Evolutionary conservation across 2,113 vertebrate species (phyloP).

Genomic region (Benitochromis conjunctus): DNA sequence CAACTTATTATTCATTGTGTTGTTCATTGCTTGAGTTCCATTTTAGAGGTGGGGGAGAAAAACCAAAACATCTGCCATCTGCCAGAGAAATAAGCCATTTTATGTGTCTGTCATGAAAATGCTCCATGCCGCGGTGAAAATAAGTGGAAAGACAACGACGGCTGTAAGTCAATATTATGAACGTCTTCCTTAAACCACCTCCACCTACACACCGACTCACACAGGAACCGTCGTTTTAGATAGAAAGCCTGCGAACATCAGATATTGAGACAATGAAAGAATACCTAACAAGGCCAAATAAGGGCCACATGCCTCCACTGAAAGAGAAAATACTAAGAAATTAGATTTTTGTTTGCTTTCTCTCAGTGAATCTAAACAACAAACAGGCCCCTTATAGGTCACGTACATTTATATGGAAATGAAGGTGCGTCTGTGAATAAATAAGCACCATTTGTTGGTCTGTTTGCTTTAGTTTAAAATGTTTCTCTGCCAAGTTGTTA

Average conservation of each 20-base stretch:
- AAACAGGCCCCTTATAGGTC: slow-evolving; percentile 40
- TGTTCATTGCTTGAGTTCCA: slow-evolving; percentile 15
- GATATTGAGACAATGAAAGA: slow-evolving; percentile 11
- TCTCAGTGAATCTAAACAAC: slow-evolving; percentile 21
- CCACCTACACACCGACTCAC: not conserved
- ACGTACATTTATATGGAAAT: slow-evolving; percentile 64
- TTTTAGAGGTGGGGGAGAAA: not conserved
- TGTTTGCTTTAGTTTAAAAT: slow-evolving; percentile 39
- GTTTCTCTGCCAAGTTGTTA: slow-evolving; percentile 13
- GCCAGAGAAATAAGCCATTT: slow-evolving; percentile 17
- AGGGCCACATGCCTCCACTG: not conserved
- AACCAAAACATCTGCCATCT: slow-evolving; percentile 12
- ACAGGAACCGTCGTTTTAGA: not conserved
- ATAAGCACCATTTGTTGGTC: slow-evolving; percentile 25
- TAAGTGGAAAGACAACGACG: slow-evolving; percentile 31
- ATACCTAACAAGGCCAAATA: slow-evolving; percentile 2
- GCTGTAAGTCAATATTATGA: slow-evolving; percentile 37
- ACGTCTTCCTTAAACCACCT: not conserved
- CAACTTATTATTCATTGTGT: slow-evolving; percentile 33
- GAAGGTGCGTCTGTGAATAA: slow-evolving; percentile 41
- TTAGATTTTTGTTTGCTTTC: slow-evolving; percentile 40
- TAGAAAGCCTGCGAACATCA: slow-evolving; percentile 17
- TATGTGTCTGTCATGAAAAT: slow-evolving; percentile 12
- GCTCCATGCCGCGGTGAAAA: not conserved
- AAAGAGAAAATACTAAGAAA: slow-evolving; percentile 15